Conservation (phyloP, 1,140 invertebrate genomes). For the Ganaspis sp. region DNA sequence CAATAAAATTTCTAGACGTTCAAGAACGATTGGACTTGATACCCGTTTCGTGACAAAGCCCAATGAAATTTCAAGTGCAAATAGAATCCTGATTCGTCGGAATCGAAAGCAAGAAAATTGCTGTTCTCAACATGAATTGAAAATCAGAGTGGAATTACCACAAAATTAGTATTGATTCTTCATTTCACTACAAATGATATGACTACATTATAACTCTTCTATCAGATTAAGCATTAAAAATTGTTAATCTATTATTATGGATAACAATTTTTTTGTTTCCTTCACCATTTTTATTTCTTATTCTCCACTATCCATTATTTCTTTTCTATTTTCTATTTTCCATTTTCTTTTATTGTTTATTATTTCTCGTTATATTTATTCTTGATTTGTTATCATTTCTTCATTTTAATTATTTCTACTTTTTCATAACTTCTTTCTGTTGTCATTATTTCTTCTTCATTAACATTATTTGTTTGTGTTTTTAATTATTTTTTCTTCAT, state of each 20-base stretch:
- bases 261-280: no score
- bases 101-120: conserved; percentile 63
- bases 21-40: conserved; percentile 31
- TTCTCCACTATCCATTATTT: no score
- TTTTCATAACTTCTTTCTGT: no score
- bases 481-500: no score
- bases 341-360: no score
- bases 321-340: no score
- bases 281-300: no score
- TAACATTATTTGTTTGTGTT: no score
- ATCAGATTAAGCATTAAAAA: neutral
- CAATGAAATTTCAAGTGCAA: conserved; percentile 72
- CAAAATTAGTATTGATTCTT: conserved; percentile 59
- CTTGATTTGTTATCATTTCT: no score
- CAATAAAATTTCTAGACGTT: conserved; percentile 5
- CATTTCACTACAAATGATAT: conserved; percentile 60
- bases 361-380: no score
- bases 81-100: conserved; percentile 64
- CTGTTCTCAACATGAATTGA: conserved; percentile 59
- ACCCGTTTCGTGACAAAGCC: conserved; percentile 66
- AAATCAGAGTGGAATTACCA: conserved; percentile 57
- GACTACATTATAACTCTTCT: conserved; percentile 46
- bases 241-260: neutral
- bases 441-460: no score
- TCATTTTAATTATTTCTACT: no score